phyloP scores from a whole-genome alignment of 2,113 vertebrate species.

The Petaurus breviceps region DNA sequence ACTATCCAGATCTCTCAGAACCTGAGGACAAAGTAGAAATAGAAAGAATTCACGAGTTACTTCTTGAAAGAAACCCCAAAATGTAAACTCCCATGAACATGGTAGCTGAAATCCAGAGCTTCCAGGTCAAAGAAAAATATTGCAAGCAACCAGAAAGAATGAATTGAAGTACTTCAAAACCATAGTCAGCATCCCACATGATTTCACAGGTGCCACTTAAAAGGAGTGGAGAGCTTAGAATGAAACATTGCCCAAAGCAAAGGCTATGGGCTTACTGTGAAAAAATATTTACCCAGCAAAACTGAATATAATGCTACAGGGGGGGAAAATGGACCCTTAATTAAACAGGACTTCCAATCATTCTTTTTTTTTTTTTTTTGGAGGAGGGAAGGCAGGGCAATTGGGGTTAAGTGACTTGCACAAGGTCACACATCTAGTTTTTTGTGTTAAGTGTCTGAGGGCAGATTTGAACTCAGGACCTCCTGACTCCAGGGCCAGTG shows the following conservation, averaged over 20 bases:
- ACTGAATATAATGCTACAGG: neutral
- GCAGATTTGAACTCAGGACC: too few species aligned
- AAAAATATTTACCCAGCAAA: neutral
- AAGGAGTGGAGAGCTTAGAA: neutral
- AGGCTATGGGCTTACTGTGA: neutral
- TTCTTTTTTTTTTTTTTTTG: neutral
- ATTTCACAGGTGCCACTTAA: neutral
- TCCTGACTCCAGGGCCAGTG: too few species aligned
- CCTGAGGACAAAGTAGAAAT: neutral
- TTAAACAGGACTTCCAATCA: neutral
- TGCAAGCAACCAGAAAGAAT: neutral
- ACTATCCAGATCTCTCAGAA: neutral
- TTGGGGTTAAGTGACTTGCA: too few species aligned
- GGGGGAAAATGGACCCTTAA: neutral
- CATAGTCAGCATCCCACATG: neutral
- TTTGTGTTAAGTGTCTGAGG: too few species aligned
- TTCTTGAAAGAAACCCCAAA: neutral
- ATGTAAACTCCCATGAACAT: neutral
- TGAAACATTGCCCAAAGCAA: neutral
- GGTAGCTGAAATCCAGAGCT: neutral
- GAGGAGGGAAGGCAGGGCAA: too few species aligned
- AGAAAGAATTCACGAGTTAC: neutral
- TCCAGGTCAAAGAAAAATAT: neutral
- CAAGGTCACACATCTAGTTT: too few species aligned
- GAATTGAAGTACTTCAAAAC: neutral